A percentile compares a stretch with the other conserved stretches of the same genome.
Evolutionary conservation across 1,140 invertebrate genomes (phyloP).

Genomic region (Leptonema lineaticorne): DNA sequence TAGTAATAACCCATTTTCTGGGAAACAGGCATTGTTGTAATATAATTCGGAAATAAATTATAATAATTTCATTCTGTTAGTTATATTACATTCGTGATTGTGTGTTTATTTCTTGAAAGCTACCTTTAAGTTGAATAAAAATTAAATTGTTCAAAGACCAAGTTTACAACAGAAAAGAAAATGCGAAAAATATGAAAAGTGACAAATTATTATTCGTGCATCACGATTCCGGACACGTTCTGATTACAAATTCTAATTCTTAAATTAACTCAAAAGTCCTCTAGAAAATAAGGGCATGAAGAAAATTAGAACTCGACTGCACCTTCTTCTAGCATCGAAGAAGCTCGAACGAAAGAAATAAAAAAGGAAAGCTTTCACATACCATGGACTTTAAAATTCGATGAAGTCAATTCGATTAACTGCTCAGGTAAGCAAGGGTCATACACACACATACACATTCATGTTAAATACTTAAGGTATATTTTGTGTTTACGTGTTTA

Average conservation of each 20-base stretch:
- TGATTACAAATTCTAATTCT: slow-evolving; percentile 29
- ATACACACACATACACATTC: neutral
- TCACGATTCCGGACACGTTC: slow-evolving; percentile 21
- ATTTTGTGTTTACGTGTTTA: slow-evolving; percentile 6
- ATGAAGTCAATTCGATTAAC: neutral
- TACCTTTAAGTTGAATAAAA: neutral
- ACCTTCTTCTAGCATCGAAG: neutral
- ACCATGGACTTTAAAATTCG: neutral
- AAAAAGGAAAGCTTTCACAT: neutral
- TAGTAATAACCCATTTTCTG: too few relatives aligned
- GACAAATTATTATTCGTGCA: slow-evolving; percentile 22
- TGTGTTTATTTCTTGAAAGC: neutral
- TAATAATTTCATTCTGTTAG: neutral
- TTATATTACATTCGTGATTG: neutral
- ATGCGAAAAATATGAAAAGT: neutral
- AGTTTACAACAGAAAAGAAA: neutral
- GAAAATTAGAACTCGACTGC: slow-evolving; percentile 3
- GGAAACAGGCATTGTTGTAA: neutral
- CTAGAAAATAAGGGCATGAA: neutral
- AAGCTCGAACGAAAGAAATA: neutral
- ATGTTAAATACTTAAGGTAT: neutral
- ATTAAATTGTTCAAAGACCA: neutral
- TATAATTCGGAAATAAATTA: neutral
- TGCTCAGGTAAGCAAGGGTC: neutral
- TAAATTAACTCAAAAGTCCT: slow-evolving; percentile 7